A percentile compares a stretch with the other conserved stretches of the same genome.
These are phyloP conservation scores for Hypolimnas misippus DNA, from an alignment of 2,888 invertebrate genomes.

Conservation along the genomic window DNA sequence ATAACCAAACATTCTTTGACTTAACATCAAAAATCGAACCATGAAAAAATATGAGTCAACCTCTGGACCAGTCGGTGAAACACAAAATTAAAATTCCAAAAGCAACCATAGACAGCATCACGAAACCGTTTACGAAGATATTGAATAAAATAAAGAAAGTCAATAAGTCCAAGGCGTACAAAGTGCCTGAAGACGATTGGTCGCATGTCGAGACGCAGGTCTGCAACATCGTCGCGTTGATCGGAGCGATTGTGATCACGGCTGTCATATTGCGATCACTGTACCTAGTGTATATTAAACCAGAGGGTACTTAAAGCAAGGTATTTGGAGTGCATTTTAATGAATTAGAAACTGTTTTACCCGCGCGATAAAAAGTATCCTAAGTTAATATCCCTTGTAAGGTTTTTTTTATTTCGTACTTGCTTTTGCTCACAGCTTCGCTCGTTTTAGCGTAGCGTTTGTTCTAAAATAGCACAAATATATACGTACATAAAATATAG, in stretches of 20 bases:
- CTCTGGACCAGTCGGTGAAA: conserved; percentile 5
- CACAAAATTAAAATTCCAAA: neutral
- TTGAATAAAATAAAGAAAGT: conserved; percentile 14
- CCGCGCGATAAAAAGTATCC: no score
- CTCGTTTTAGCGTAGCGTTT: no score
- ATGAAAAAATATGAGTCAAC: conserved; percentile 24
- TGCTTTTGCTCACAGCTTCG: no score
- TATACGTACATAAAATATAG: no score
- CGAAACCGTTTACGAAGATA: conserved; percentile 18
- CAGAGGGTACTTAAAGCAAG: conserved; percentile 44
- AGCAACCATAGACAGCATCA: neutral
- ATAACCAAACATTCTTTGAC: no score
- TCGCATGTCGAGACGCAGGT: conserved; percentile 17
- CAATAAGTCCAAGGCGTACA: conserved; percentile 11
- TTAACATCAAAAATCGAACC: neutral
- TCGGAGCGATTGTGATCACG: conserved; percentile 51
- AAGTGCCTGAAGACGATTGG: conserved; percentile 13
- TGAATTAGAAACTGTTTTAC: neutral
- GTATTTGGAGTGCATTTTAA: no score
- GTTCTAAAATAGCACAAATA: no score
- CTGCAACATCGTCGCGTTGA: conserved; percentile 47
- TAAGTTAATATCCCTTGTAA: no score
- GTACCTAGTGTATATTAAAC: conserved; percentile 54
- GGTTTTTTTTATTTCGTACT: no score
- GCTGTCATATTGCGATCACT: conserved; percentile 53